phyloP scores from a whole-genome alignment of 2,113 vertebrate species.

The Leucosticte australis region DNA sequence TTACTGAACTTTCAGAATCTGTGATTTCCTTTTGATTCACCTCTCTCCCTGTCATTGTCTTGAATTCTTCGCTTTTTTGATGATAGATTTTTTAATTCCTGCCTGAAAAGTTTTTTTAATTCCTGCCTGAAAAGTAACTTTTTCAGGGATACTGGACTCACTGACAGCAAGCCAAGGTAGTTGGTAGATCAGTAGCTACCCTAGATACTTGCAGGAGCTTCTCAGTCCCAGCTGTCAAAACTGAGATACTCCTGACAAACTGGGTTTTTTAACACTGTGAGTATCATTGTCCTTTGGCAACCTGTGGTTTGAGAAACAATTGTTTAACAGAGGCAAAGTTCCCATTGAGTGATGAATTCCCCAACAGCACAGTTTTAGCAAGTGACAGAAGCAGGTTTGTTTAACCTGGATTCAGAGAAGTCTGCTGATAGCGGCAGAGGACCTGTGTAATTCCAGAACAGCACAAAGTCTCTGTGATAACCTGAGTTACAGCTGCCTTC shows the following conservation, averaged over 20 bases:
- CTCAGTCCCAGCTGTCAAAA: neutral
- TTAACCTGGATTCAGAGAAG: neutral
- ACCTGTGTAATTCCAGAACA: neutral
- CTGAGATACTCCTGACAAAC: neutral
- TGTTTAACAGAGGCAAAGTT: neutral
- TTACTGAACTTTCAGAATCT: neutral
- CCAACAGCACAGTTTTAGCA: neutral
- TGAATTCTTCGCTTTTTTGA: neutral
- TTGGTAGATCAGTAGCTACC: neutral
- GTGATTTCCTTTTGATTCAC: neutral
- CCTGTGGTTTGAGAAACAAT: neutral
- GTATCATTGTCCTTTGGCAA: neutral
- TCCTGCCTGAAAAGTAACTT: neutral
- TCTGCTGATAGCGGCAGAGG: neutral
- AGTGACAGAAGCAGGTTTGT: neutral
- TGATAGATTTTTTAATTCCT: neutral
- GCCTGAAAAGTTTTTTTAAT: neutral
- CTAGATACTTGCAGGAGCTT: neutral
- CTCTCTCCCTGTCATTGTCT: neutral
- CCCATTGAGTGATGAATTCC: neutral
- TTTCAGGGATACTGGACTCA: neutral
- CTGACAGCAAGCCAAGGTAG: neutral
- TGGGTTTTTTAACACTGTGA: neutral
- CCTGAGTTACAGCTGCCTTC: neutral
- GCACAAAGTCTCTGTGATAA: neutral